Percentiles rank a stretch among this genome's conserved stretches.
phyloP scores from a whole-genome alignment of 2,888 invertebrate genomes.

The Heteromyza rotundicornis region DNA sequence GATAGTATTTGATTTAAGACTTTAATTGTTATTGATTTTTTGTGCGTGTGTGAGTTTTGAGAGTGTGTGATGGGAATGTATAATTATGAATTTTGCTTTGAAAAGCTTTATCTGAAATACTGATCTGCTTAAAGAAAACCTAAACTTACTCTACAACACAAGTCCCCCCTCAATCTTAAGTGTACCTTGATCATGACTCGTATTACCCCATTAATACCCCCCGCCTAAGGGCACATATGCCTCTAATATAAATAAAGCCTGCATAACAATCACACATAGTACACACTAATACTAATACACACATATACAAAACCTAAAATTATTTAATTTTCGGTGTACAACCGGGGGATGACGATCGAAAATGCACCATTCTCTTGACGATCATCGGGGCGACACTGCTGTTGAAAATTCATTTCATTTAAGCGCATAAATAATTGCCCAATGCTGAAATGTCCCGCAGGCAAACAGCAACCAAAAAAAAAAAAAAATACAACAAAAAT shows the following conservation, averaged over 20 bases:
- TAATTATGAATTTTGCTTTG: slow-evolving; percentile 14
- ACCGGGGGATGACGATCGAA: background rate
- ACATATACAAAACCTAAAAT: background rate
- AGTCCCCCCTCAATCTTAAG: no score
- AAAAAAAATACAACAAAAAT: no score
- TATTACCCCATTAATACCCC: no score
- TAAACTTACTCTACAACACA: no score
- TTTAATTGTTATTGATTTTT: slow-evolving; percentile 2
- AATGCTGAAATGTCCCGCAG: slow-evolving; percentile 19
- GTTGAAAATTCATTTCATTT: slow-evolving; percentile 3
- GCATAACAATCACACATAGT: slow-evolving; percentile 1
- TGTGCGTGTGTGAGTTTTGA: background rate
- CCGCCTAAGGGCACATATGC: background rate
- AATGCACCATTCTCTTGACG: background rate
- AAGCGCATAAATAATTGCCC: slow-evolving; percentile 23
- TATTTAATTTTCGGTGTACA: background rate
- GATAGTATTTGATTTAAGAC: slow-evolving; percentile 7
- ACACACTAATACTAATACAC: no score
- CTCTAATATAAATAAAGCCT: background rate
- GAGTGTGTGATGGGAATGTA: slow-evolving; percentile 30
- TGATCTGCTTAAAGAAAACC: no score
- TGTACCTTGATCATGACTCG: no score
- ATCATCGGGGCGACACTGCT: background rate
- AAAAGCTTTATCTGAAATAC: no score
- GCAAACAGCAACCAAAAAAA: slow-evolving; percentile 14